Evolutionary conservation across 2,113 vertebrate genomes (phyloP), one percentile per base, ranked within the genome.

Genomic region (Albula goreensis): DNA sequence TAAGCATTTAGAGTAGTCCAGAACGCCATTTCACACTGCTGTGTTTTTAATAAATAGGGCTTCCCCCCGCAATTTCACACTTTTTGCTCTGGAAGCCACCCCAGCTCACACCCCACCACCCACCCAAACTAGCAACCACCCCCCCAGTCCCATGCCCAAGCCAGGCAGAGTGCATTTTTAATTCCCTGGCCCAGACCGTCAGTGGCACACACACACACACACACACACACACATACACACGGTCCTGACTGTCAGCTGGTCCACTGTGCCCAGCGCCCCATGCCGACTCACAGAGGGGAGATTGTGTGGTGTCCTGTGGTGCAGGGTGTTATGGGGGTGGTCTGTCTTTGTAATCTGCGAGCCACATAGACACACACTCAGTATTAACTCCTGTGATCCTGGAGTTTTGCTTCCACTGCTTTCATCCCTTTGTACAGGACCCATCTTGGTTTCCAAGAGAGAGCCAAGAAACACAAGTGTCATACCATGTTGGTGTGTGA

Each of bases 11-110:
- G 95, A 94, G 94, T 94, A 93, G 90, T 91, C 81, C 83, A 63
- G 92, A 94, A 95, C 93, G 94, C 94, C 92, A 96, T 96, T 96
- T 96, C 95, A 96, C 95, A 96, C 93, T 94, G 93, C 90, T 93
- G 84, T 95, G 95, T 94, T 92, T 87, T 95, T 95, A 95, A 95
- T 96, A 96, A 96, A 96, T 95, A 90, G 89, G 93, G 91, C 93
- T 96, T 94, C 93, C 90, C 91, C 91, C 91, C 93, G 94, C 92
- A 95, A 96, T 96, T 95, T 95, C 94, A 95, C 94, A 94, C 93
- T 91, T 95, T 90, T 93, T 95, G 94, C 94, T 95, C 95, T 90
- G 92, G 93, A 86, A 89, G 83, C 86, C 88, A 85, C 88, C 80
- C 10, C 89, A 89, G 85, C 88, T 87, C 87, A 81, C 82, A 81